Evolutionary conservation across 2,797 vertebrate species (phyloP).

Genomic region (Lutjanus argentimaculatus): DNA sequence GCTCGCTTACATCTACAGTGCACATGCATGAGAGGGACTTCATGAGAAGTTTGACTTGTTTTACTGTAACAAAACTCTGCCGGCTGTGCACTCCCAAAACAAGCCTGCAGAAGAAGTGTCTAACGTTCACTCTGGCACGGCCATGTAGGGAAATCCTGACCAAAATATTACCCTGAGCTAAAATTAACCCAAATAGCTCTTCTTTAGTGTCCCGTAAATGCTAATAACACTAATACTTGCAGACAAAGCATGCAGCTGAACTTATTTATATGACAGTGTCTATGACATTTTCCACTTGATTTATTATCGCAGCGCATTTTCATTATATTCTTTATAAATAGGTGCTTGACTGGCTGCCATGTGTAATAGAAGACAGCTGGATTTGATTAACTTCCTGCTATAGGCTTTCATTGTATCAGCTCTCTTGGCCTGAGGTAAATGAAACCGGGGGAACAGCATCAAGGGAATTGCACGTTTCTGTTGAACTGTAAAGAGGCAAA

Average conservation of each 20-base stretch:
- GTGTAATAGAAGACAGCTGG: slow-evolving; percentile 83
- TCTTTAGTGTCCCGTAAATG: slow-evolving; percentile 55
- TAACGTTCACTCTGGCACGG: slow-evolving; percentile 72
- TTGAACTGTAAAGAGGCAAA: slow-evolving; percentile 74
- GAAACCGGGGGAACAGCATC: slow-evolving; percentile 76
- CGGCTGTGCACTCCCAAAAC: slow-evolving; percentile 53
- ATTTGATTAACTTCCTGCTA: slow-evolving; percentile 81
- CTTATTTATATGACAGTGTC: slow-evolving; percentile 41
- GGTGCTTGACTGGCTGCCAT: slow-evolving; percentile 72
- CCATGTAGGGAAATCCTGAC: slow-evolving; percentile 83
- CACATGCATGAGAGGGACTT: slow-evolving; percentile 35
- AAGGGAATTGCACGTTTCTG: slow-evolving; percentile 78
- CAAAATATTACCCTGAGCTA: slow-evolving; percentile 79
- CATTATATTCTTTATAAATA: slow-evolving; percentile 78
- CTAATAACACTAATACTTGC: slow-evolving; percentile 50
- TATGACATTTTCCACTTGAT: slow-evolving; percentile 67
- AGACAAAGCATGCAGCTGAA: slow-evolving; percentile 58
- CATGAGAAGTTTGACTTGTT: slow-evolving; percentile 54
- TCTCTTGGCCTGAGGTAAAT: slow-evolving; percentile 84
- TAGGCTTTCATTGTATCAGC: slow-evolving; percentile 84
- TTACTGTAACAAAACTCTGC: slow-evolving; percentile 57
- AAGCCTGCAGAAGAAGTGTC: slow-evolving; percentile 61
- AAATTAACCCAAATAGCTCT: slow-evolving; percentile 73
- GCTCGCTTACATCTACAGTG: slow-evolving; percentile 24
- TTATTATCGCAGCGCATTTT: slow-evolving; percentile 60